A percentile compares a stretch with the other conserved stretches of the same genome.
phyloP scores from a whole-genome alignment of 2,888 invertebrate genomes.

The Polydrusus tereticollis region DNA sequence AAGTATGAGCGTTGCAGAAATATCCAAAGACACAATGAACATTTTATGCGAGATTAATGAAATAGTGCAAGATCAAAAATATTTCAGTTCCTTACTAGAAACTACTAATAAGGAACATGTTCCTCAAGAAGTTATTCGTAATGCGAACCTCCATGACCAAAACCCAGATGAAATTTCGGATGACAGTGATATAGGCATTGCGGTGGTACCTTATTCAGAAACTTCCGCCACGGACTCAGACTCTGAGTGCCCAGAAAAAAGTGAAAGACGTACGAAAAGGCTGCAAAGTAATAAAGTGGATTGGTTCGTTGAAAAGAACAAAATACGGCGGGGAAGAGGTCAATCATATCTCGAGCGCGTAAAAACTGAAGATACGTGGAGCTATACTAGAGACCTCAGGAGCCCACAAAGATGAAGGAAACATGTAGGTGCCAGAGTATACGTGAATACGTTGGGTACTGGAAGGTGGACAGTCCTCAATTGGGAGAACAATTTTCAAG shows the following conservation, averaged over 20 bases:
- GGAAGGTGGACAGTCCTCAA: too few species aligned
- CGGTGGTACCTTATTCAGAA: slow-evolving; percentile 36
- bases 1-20: too few species aligned
- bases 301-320: slow-evolving; percentile 42
- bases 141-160: neutral
- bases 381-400: slow-evolving; percentile 30
- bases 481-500: neutral
- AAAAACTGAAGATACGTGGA: slow-evolving; percentile 40
- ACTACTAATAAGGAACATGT: too few species aligned
- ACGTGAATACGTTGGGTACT: too few species aligned
- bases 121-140: too few species aligned
- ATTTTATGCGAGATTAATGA: neutral
- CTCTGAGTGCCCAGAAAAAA: slow-evolving; percentile 26
- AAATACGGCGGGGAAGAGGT: slow-evolving; percentile 38
- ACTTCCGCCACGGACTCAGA: slow-evolving; percentile 18
- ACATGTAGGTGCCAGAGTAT: slow-evolving; percentile 37
- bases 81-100: too few species aligned
- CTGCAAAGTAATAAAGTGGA: slow-evolving; percentile 31
- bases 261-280: neutral
- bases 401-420: slow-evolving; percentile 34
- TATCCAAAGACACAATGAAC: neutral
- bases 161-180: slow-evolving; percentile 24
- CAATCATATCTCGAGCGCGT: slow-evolving; percentile 35
- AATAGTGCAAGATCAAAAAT: too few species aligned
- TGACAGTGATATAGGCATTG: slow-evolving; percentile 18